Conservation (phyloP, 2,888 invertebrate genomes). For the Eilema caniola region DNA sequence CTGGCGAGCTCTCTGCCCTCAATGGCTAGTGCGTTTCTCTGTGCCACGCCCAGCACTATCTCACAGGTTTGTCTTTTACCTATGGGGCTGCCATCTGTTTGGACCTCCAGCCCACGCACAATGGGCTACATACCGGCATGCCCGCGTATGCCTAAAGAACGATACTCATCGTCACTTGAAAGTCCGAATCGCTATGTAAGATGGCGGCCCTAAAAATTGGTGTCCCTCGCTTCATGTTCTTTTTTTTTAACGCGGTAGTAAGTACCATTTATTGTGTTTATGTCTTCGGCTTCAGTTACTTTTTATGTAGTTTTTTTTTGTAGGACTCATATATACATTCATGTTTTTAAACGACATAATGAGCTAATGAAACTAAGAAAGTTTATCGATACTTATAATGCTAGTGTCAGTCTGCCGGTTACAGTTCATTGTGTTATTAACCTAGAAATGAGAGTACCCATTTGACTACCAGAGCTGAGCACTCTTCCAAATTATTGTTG, state of each 20-base stretch:
- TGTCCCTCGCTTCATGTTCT: constrained; percentile 44
- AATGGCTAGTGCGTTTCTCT: constrained; percentile 58
- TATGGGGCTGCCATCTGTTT: constrained; percentile 47
- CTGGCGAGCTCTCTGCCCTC: constrained; percentile 56
- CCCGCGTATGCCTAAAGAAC: background rate
- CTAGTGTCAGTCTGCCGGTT: background rate
- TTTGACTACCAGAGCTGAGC: constrained; percentile 8
- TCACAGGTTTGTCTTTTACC: constrained; percentile 65
- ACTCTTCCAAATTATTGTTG: constrained; percentile 1
- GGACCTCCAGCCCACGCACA: constrained; percentile 7
- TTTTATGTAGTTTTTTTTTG: constrained; percentile 17
- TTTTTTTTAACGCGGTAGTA: constrained; percentile 31
- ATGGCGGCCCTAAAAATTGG: constrained; percentile 45
- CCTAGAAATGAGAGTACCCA: constrained; percentile 5
- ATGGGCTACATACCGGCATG: background rate
- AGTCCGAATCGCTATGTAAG: constrained; percentile 15
- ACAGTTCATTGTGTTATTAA: constrained; percentile 6
- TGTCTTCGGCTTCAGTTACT: constrained; percentile 33
- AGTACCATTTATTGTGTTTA: constrained; percentile 20
- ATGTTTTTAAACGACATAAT: background rate
- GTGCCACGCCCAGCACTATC: constrained; percentile 56
- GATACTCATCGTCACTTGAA: background rate
- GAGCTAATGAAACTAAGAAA: background rate
- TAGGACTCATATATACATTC: constrained; percentile 10
- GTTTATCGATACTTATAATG: background rate